Conservation (phyloP, 2,888 invertebrate species). For the Aphidius colemani region DNA sequence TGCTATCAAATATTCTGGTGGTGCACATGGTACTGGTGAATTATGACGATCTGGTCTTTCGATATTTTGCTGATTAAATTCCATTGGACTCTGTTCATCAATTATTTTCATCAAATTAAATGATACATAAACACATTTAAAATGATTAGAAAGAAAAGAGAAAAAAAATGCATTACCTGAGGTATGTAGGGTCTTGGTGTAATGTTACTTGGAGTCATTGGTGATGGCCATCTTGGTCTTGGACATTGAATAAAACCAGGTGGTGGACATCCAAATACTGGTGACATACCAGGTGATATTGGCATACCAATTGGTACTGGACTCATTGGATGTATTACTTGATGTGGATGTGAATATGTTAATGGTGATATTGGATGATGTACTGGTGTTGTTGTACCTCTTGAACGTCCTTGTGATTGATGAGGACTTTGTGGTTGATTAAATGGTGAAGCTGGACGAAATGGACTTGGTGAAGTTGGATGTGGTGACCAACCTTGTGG, state of each 20-base stretch:
- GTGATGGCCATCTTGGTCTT: conserved; percentile 69
- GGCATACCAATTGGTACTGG: conserved; percentile 69
- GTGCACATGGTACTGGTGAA: conserved; percentile 52
- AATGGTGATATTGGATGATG: conserved; percentile 62
- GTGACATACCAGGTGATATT: conserved; percentile 69
- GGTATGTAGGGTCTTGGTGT: conserved; percentile 62
- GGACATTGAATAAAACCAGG: conserved; percentile 68
- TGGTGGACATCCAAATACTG: conserved; percentile 59
- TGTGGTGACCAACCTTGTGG: conserved; percentile 58
- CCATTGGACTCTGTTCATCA: conserved; percentile 49
- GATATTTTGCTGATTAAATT: conserved; percentile 19
- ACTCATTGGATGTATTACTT: conserved; percentile 55
- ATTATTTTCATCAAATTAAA: conserved; percentile 12
- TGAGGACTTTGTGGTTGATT: conserved; percentile 65
- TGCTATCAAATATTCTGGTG: conserved; percentile 58
- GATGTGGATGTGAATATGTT: conserved; percentile 57
- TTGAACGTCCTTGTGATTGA: conserved; percentile 40
- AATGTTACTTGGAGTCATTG: conserved; percentile 59
- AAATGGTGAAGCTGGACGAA: conserved; percentile 78
- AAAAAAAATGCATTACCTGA: conserved; percentile 27
- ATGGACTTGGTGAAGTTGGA: conserved; percentile 69
- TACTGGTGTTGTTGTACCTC: conserved; percentile 38
- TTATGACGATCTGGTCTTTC: conserved; percentile 21
- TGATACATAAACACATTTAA: conserved; percentile 43
- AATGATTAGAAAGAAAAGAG: too few species aligned